These are phyloP conservation scores for Latrodectus elegans DNA, from an alignment of 2,888 invertebrate species.

Conservation along the genomic window DNA sequence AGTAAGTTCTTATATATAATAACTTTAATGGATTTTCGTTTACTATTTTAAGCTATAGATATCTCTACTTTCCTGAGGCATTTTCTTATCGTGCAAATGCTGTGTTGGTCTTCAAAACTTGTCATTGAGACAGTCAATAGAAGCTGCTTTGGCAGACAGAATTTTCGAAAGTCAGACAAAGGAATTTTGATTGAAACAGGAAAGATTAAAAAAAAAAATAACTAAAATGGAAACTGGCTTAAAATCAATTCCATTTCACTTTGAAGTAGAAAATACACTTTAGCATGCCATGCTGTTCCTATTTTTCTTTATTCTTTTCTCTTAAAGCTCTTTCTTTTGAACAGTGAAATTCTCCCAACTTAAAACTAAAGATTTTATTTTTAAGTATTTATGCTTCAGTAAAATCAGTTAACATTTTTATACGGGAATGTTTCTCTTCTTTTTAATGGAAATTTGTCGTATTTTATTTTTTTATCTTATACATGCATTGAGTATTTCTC, in stretches of 20 bases:
- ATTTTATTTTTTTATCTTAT: too few species aligned
- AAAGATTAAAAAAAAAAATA: conserved; percentile 19
- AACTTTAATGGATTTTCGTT: too few species aligned
- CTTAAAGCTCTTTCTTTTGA: not conserved
- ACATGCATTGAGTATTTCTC: too few species aligned
- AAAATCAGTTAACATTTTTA: not conserved
- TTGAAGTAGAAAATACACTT: conserved; percentile 21
- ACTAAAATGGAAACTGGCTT: not conserved
- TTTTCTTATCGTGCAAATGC: not conserved
- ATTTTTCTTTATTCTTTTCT: conserved; percentile 7
- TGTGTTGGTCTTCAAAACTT: not conserved
- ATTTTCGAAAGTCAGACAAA: conserved; percentile 3
- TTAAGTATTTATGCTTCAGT: not conserved
- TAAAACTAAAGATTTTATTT: conserved; percentile 17
- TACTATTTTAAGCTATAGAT: too few species aligned
- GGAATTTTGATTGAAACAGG: conserved; percentile 38
- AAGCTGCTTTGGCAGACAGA: not conserved
- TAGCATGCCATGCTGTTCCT: not conserved
- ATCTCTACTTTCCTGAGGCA: too few species aligned
- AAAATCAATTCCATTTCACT: conserved; percentile 22
- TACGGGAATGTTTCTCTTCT: too few species aligned
- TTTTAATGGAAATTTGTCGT: too few species aligned
- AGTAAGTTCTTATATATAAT: too few species aligned
- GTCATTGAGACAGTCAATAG: not conserved
- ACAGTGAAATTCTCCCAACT: not conserved